Conservation (phyloP, 2,888 invertebrate genomes). For the Lagria hirta region DNA sequence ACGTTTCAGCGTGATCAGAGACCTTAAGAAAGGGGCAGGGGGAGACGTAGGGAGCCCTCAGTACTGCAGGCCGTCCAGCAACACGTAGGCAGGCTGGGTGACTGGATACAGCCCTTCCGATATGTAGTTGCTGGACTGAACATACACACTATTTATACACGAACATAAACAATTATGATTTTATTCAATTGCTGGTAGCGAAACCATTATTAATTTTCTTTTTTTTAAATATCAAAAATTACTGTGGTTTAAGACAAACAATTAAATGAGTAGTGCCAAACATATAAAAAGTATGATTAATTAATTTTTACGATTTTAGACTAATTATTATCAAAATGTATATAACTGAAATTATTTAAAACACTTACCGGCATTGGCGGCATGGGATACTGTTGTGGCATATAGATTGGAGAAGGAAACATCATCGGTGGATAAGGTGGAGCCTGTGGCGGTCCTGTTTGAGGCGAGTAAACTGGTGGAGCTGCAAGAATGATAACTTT, state of each 20-base stretch:
- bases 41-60: slow-evolving; percentile 56
- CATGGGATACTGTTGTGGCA: slow-evolving; percentile 57
- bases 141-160: slow-evolving; percentile 31
- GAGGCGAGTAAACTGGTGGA: slow-evolving; percentile 50
- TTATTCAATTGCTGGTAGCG: slow-evolving; percentile 20
- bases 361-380: slow-evolving; percentile 52
- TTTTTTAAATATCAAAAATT: neutral
- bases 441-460: slow-evolving; percentile 50
- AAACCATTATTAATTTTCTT: slow-evolving; percentile 8
- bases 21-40: slow-evolving; percentile 51
- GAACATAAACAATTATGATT: slow-evolving; percentile 21
- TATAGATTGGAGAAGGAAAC: slow-evolving; percentile 52
- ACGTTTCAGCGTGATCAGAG: slow-evolving; percentile 38
- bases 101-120: slow-evolving; percentile 60
- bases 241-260: slow-evolving; percentile 14
- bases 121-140: slow-evolving; percentile 55
- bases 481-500: too few relatives aligned
- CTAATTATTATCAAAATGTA: too few relatives aligned
- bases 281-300: slow-evolving; percentile 2
- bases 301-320: neutral
- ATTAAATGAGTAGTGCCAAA: slow-evolving; percentile 6
- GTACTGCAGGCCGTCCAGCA: slow-evolving; percentile 65
- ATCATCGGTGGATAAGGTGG: slow-evolving; percentile 52
- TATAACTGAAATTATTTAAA: slow-evolving; percentile 3
- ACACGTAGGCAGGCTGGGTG: slow-evolving; percentile 62